Conservation (phyloP, 2,113 vertebrate genomes). For the Stigmatopora nigra region DNA sequence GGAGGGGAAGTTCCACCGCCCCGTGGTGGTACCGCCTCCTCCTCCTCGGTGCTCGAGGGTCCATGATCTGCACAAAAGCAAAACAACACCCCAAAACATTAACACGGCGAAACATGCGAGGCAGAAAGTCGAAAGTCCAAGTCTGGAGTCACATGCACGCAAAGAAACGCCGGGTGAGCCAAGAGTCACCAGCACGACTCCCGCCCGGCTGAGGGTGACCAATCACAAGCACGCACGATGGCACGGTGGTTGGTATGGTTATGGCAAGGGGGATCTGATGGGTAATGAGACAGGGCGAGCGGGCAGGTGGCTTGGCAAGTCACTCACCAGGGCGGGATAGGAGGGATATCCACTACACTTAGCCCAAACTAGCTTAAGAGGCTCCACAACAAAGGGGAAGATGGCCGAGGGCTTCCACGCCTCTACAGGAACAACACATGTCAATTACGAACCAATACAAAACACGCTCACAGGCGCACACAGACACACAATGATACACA, state of each 20-base stretch:
- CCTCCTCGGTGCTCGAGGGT: conserved; percentile 79
- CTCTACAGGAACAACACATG: conserved; percentile 74
- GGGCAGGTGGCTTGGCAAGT: conserved; percentile 43
- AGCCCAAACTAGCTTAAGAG: conserved; percentile 95
- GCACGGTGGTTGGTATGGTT: conserved; percentile 12
- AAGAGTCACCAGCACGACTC: conserved; percentile 20
- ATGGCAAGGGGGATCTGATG: conserved; percentile 33
- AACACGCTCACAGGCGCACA: background rate
- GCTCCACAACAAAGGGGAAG: conserved; percentile 85
- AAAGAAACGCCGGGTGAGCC: conserved; percentile 23
- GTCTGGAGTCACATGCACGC: conserved; percentile 35
- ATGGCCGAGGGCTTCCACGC: conserved; percentile 92
- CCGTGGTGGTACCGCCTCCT: conserved; percentile 74
- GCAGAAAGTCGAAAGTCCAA: conserved; percentile 3
- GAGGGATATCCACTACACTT: conserved; percentile 97
- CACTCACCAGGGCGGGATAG: conserved; percentile 93
- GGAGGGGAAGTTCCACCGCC: conserved; percentile 79
- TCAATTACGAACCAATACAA: conserved; percentile 63
- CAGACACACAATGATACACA: background rate
- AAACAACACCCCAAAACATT: background rate
- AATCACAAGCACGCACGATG: conserved; percentile 57
- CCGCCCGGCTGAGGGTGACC: conserved; percentile 41
- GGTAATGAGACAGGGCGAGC: conserved; percentile 42
- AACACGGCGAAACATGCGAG: conserved; percentile 4
- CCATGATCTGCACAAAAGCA: conserved; percentile 77